Evolutionary conservation across 2,113 vertebrate genomes (phyloP), one percentile per base, ranked within the genome.

Genomic region (Nannobrachium achirus): DNA sequence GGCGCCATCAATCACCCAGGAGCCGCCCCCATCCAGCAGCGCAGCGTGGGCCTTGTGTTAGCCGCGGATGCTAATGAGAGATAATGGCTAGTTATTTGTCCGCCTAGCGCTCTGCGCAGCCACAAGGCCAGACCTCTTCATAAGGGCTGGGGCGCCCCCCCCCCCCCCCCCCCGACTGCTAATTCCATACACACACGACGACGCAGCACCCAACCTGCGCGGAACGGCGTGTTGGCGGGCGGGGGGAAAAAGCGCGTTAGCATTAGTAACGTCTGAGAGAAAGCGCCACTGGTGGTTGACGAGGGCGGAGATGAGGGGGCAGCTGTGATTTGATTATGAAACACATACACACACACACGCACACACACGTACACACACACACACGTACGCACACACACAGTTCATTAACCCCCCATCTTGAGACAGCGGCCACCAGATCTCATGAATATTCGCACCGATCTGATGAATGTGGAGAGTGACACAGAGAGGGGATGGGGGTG

Each of bases 61-160:
- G 76, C 56, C 14, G 25, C n/a, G 61, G 48, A 74, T 71, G 79
- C 57, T 77, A 81, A 77, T 77, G 39, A 67, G 49, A 19, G 48
- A 45, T 57, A 56, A 60, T 64, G 15, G 57, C 7, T 51, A 38
- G 39, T n/a, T 51, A 46, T 45, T 64, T 59, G 57, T 59, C 57
- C 57, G 20, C 3, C 25, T 33, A 33, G 25, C 25, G 25, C 8
- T 9, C 25, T 11, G 52, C 52, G 19, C 8, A 33, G 52, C 52
- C 25, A 33, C 6, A 5, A 33, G 25, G 25, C 25, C 25, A 33
- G 25, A 33, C 52, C 11, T 13, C 25, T 38, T 11, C 7, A 25
- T n/a, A 10, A 9, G 11, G 10, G 10, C 6, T 33, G 25, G 25
- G 25, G n/a, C n/a, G n/a, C n/a, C n/a, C n/a, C n/a, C n/a, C n/a